A percentile compares a stretch with the other conserved stretches of the same genome.
Conservation (phyloP, 2,797 vertebrate species). For the Glyptemys insculpta region DNA sequence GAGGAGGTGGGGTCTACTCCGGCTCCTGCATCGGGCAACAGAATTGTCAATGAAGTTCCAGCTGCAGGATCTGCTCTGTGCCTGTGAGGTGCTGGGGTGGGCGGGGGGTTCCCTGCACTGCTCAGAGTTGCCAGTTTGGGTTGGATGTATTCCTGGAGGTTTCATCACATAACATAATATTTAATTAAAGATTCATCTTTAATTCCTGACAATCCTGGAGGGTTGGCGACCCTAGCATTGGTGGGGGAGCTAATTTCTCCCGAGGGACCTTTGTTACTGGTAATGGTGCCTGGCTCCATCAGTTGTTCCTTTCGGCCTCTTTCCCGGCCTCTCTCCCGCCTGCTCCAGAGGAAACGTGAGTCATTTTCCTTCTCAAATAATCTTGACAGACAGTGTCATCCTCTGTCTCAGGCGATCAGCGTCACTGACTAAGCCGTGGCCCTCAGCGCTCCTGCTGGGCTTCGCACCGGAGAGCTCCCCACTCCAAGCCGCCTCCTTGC, state of each 20-base stretch:
- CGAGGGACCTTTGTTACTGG: background rate
- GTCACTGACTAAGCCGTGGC: background rate
- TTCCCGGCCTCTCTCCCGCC: background rate
- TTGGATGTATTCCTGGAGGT: no score
- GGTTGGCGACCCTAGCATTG: no score
- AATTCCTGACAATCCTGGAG: no score
- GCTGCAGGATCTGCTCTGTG: background rate
- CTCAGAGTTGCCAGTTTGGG: no score
- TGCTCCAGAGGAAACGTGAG: background rate
- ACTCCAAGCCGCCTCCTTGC: background rate
- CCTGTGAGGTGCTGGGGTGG: background rate
- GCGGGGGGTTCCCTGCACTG: background rate
- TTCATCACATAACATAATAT: no score
- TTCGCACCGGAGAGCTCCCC: background rate
- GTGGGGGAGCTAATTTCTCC: background rate
- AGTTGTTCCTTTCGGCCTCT: background rate
- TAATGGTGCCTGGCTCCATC: background rate
- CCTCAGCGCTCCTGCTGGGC: background rate
- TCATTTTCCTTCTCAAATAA: background rate
- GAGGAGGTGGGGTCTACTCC: background rate
- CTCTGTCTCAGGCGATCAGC: background rate
- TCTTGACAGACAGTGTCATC: background rate
- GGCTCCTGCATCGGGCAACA: background rate
- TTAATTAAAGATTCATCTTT: no score
- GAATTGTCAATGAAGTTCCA: background rate